Evolutionary conservation across 2,797 vertebrate species (phyloP).

Genomic region (Saxicola maurus): DNA sequence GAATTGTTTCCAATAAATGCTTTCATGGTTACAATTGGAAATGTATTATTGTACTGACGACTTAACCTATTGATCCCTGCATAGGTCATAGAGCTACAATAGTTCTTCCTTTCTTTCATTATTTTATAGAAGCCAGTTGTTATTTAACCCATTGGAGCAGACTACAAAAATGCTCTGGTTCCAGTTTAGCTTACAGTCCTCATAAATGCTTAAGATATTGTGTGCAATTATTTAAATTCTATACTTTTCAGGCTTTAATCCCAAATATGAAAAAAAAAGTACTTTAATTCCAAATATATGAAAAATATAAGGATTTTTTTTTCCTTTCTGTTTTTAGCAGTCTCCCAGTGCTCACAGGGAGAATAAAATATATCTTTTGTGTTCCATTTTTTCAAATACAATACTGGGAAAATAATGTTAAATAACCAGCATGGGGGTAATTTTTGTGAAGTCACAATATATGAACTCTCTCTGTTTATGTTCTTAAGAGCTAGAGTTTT

Average conservation of each 20-base stretch:
- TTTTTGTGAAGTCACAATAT: background rate
- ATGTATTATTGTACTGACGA: background rate
- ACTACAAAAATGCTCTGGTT: background rate
- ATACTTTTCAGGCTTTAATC: background rate
- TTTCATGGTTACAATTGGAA: background rate
- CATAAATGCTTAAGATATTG: background rate
- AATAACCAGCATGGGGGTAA: background rate
- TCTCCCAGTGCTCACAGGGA: background rate
- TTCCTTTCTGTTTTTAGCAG: background rate
- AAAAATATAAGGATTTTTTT: background rate
- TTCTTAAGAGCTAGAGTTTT: background rate
- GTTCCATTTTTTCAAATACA: background rate
- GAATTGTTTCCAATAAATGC: background rate
- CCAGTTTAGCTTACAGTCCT: background rate
- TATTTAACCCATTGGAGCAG: background rate
- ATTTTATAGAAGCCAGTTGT: background rate
- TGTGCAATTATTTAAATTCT: background rate
- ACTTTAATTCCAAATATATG: background rate
- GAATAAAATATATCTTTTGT: background rate
- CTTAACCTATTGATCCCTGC: background rate
- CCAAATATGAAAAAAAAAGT: background rate
- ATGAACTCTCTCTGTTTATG: background rate
- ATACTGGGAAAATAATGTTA: background rate
- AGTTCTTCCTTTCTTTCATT: background rate
- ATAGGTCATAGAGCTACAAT: background rate